phyloP scores from a whole-genome alignment of 2,797 vertebrate species.

The Orientallactaga sibirica region DNA sequence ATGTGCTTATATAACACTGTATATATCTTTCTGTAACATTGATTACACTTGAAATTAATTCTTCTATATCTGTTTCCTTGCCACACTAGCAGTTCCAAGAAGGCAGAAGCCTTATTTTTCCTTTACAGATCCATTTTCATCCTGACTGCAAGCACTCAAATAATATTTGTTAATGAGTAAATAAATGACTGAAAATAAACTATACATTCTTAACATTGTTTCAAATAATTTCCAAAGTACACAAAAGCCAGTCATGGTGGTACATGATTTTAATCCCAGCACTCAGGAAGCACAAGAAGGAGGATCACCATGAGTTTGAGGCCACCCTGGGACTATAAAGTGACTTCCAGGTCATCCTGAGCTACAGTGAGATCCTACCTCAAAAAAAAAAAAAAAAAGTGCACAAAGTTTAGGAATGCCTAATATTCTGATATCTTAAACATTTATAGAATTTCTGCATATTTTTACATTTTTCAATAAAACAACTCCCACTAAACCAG shows the following conservation, averaged over 20 bases:
- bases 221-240: neutral
- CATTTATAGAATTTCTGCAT: neutral
- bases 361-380: no score
- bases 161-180: neutral
- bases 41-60: constrained; percentile 26
- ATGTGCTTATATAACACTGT: neutral
- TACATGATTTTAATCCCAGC: no score
- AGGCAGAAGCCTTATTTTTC: neutral
- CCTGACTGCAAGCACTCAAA: neutral
- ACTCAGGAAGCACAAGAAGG: no score
- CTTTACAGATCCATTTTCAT: neutral
- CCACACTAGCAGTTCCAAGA: neutral
- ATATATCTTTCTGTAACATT: neutral
- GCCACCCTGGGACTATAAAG: no score
- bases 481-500: neutral
- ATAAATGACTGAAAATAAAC: neutral
- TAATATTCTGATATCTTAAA: neutral
- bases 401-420: neutral
- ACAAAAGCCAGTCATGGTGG: no score
- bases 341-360: no score
- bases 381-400: no score
- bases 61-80: neutral
- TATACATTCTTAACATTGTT: neutral
- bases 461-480: neutral
- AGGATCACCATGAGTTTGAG: no score